Evolutionary conservation across 2,888 invertebrate genomes (phyloP), one percentile per base, ranked within the genome.

Genomic region (Holacanthella duospinosa): DNA sequence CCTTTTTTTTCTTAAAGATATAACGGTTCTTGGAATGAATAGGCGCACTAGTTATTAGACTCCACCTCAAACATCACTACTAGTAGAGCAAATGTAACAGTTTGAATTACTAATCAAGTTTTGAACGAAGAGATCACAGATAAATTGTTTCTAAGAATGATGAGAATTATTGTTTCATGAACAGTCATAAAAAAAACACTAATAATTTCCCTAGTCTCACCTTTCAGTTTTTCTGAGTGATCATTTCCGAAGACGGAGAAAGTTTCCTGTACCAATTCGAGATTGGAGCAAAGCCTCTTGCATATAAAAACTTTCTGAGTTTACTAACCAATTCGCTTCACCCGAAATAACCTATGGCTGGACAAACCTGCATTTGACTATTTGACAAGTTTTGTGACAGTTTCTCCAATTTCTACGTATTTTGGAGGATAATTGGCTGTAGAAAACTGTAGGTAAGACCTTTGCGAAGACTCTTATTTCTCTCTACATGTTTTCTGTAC

Each of bases 201-300:
- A n/a, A n/a, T n/a, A n/a, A n/a, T n/a, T n/a, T n/a, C n/a, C n/a
- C n/a, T n/a, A n/a, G n/a, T n/a, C n/a, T n/a, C n/a, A n/a, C n/a
- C n/a, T n/a, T n/a, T n/a, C n/a, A n/a, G n/a, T n/a, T n/a, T n/a
- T n/a, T n/a, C n/a, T n/a, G n/a, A n/a, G n/a, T n/a, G n/a, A n/a
- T n/a, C n/a, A n/a, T n/a, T n/a, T n/a, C n/a, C n/a, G 69, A 1
- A 71, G 27, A 29, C 65, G 66, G 27, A 66, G 44, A 16, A 71
- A 60, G 59, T 70, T 70, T 12, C 63, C 64, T 6, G 70, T 66
- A 0, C 67, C 60, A 19, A 65, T 36, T 64, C 68, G 64, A 16
- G 71, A 68, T 53, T 71, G 71, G 26, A 70, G 68, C 12, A 70
- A 48, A 12, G 68, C 70, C 29, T 71, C 71, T 66, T 71, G 71